A percentile compares a stretch with the other conserved stretches of the same genome.
These are phyloP conservation scores for Papilio helenus DNA, from an alignment of 1,140 invertebrate species.

Conservation along the genomic window DNA sequence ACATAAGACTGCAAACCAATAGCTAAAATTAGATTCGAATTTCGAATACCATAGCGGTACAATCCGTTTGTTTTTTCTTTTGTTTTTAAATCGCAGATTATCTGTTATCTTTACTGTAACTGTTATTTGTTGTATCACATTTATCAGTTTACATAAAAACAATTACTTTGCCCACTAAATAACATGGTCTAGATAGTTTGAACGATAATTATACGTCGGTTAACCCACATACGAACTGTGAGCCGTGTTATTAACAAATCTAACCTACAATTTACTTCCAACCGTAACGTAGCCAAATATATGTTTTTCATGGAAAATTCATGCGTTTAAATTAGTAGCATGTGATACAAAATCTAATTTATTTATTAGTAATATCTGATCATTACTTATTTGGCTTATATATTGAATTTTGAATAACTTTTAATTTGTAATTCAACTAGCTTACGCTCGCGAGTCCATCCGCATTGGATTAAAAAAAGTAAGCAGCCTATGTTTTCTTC, in stretches of 20 bases:
- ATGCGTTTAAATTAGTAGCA: background rate
- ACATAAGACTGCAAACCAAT: too few species aligned
- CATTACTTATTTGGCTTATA: too few species aligned
- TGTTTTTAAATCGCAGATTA: background rate
- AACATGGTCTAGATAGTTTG: background rate
- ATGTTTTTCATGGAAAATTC: background rate
- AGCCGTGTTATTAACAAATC: constrained; percentile 18
- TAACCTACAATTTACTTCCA: constrained; percentile 11
- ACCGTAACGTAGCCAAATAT: background rate
- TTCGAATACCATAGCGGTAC: too few species aligned
- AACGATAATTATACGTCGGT: constrained; percentile 7
- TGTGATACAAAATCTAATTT: background rate
- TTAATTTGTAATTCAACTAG: too few species aligned
- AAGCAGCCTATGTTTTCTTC: too few species aligned
- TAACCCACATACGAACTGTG: background rate
- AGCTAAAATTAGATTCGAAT: too few species aligned
- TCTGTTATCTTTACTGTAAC: background rate
- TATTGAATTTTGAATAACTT: too few species aligned
- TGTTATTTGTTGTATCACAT: background rate
- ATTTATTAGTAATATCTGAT: too few species aligned
- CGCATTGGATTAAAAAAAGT: too few species aligned
- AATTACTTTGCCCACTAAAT: background rate
- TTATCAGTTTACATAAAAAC: background rate
- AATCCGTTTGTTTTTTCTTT: background rate
- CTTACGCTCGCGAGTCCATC: too few species aligned